Evolutionary conservation across 2,113 vertebrate species (phyloP).

Genomic region (Noctilio leporinus): DNA sequence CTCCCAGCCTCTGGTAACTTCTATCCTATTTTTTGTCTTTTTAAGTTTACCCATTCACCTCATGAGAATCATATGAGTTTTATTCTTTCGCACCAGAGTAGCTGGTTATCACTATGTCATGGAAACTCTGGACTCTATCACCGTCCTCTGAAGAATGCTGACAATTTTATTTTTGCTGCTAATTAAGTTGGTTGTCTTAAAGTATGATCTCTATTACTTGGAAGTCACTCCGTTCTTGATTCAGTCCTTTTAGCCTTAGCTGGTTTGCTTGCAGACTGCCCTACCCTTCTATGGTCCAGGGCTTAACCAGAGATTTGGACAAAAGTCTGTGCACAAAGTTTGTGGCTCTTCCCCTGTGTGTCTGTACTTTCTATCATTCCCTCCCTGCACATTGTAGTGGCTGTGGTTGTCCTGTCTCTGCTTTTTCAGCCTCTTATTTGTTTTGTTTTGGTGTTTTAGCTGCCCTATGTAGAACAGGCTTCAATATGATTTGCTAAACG

Average conservation of each 20-base stretch:
- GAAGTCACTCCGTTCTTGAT: neutral
- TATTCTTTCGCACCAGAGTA: neutral
- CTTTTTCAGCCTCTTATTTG: neutral
- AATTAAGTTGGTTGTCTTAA: neutral
- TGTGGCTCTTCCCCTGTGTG: neutral
- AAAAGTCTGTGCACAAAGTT: neutral
- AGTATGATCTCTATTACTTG: neutral
- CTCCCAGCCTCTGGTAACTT: neutral
- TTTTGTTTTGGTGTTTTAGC: neutral
- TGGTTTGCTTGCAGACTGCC: neutral
- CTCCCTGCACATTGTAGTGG: neutral
- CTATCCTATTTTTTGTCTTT: neutral
- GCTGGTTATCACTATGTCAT: no score
- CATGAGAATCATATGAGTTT: neutral
- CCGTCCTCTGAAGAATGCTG: neutral
- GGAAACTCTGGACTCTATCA: neutral
- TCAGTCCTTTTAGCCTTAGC: neutral
- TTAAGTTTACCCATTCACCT: neutral
- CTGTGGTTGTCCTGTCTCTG: neutral
- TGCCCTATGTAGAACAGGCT: neutral
- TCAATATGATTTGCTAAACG: neutral
- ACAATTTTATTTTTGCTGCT: neutral
- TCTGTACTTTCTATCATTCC: neutral
- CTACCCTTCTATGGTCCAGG: neutral
- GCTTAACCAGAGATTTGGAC: neutral